Evolutionary conservation across 2,888 invertebrate genomes (phyloP).

Genomic region (Pterobdella sp.): DNA sequence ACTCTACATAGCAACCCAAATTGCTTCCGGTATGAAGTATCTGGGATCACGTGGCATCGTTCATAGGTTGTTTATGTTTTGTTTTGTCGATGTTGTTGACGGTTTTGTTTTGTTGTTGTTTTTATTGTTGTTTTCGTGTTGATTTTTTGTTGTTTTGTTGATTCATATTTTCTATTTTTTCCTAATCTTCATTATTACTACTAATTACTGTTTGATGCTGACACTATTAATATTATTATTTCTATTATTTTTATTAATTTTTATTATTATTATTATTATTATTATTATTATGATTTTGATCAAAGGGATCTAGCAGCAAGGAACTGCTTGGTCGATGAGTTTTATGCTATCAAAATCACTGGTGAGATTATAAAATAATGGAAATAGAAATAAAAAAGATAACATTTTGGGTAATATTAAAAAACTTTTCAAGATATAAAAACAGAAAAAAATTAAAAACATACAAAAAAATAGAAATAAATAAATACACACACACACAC

Average conservation of each 20-base stretch:
- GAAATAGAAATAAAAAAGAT: too few relatives aligned
- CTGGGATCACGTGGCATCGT: conserved; percentile 79
- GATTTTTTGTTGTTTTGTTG: too few relatives aligned
- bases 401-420: too few relatives aligned
- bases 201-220: too few relatives aligned
- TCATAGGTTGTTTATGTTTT: conserved; percentile 55
- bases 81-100: neutral
- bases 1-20: conserved; percentile 72
- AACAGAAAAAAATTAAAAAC: conserved; percentile 1
- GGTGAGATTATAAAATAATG: too few relatives aligned
- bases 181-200: too few relatives aligned
- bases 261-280: neutral
- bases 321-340: conserved; percentile 76
- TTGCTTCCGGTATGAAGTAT: conserved; percentile 82
- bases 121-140: conserved; percentile 1
- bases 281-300: neutral
- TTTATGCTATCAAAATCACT: conserved; percentile 58
- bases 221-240: too few relatives aligned
- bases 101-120: neutral
- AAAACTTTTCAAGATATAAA: too few relatives aligned
- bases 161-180: too few relatives aligned
- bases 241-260: neutral
- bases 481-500: conserved; percentile 19
- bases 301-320: conserved; percentile 71
- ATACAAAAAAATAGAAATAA: neutral